Percentiles rank a stretch among this genome's conserved stretches.
Evolutionary conservation across 2,797 vertebrate genomes (phyloP).

Genomic region (Sebastes umbrosus): DNA sequence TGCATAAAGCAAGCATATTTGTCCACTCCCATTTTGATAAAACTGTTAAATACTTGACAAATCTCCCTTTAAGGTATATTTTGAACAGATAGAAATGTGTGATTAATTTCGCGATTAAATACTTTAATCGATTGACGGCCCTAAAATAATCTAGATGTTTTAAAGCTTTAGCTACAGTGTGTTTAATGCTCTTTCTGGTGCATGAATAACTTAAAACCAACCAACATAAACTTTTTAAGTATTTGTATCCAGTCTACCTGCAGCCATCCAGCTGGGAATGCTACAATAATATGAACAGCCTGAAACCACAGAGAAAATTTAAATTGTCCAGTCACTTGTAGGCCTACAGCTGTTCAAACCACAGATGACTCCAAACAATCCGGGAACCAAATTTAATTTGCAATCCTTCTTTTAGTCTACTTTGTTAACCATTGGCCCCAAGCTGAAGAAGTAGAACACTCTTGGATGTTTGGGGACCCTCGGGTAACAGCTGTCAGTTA

Average conservation of each 20-base stretch:
- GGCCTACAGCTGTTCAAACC: conserved; percentile 49
- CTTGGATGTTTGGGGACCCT: conserved; percentile 40
- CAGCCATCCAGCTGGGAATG: neutral
- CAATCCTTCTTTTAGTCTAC: conserved; percentile 17
- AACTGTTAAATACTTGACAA: no score
- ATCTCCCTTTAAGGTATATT: no score
- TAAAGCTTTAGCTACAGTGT: neutral
- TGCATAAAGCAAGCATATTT: no score
- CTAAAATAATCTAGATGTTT: neutral
- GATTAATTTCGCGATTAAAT: no score
- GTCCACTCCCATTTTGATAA: no score
- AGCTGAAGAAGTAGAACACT: conserved; percentile 53
- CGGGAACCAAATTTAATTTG: conserved; percentile 37
- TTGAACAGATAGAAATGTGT: no score
- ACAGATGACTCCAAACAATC: conserved; percentile 32
- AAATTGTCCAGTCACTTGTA: conserved; percentile 31
- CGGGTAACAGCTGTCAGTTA: conserved; percentile 63
- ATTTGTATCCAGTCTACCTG: neutral
- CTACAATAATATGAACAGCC: neutral
- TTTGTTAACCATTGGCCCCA: conserved; percentile 21
- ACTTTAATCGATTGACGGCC: neutral
- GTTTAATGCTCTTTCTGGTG: neutral
- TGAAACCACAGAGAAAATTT: conserved; percentile 13
- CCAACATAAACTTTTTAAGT: neutral
- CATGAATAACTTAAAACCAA: neutral